These are phyloP conservation scores for Drosophila meridionalis DNA, from an alignment of 2,888 invertebrate genomes.

Conservation along the genomic window DNA sequence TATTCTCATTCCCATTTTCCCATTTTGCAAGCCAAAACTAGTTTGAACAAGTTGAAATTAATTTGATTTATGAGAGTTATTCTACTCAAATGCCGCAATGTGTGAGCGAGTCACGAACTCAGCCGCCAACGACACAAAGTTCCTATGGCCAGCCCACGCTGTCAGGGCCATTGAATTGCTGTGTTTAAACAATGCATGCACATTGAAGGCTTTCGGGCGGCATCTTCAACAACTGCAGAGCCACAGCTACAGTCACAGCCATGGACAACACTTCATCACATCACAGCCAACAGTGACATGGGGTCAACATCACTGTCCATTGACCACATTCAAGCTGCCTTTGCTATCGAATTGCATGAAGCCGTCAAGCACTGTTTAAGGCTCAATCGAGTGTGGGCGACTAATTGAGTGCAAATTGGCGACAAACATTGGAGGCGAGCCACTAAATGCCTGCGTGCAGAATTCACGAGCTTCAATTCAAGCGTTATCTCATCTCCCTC, in stretches of 20 bases:
- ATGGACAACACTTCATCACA: background rate
- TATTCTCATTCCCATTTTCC: background rate
- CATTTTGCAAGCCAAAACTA: background rate
- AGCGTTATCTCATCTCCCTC: background rate
- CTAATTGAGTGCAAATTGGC: constrained; percentile 18
- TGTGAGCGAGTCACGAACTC: background rate
- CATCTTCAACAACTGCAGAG: background rate
- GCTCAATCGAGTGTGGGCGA: constrained; percentile 27
- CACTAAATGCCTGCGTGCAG: background rate
- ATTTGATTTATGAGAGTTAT: background rate
- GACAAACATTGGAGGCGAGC: constrained; percentile 7
- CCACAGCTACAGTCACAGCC: background rate
- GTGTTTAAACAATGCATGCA: constrained; percentile 18
- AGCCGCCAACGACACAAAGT: constrained; percentile 1
- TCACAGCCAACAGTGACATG: background rate
- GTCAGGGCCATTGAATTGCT: constrained; percentile 6
- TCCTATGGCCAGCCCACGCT: background rate
- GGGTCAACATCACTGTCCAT: background rate
- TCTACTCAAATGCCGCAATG: background rate
- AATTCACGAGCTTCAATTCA: constrained; percentile 16
- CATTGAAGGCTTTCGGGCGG: constrained; percentile 14
- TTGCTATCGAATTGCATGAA: constrained; percentile 8
- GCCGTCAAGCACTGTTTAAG: background rate
- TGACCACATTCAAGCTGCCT: constrained; percentile 16
- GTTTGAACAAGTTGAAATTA: background rate